Conservation (phyloP, 2,113 vertebrate species). For the Pan troglodytes region NHGRI_mPanTro3-v2.1_pri NC_072401.2:96160501-96161000, state of each 20-base stretch:
- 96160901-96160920: neutral
- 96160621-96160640: neutral
- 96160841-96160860: neutral
- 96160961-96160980: constrained; percentile 7
- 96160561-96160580: neutral
- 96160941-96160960: neutral
- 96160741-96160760: neutral
- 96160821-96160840: neutral
- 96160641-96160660: neutral
- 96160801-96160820: neutral
- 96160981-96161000: neutral
- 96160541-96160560: neutral
- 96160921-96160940: neutral
- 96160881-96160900: neutral
- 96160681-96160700: neutral
- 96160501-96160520: neutral
- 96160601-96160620: constrained; percentile 17
- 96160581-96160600: neutral
- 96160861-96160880: neutral
- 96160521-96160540: neutral
- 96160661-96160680: neutral
- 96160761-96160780: neutral
- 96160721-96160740: neutral
- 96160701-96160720: neutral
- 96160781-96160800: neutral